Evolutionary conservation across 2,888 invertebrate species (phyloP).

Genomic region (Hoplodrina ambigua): DNA sequence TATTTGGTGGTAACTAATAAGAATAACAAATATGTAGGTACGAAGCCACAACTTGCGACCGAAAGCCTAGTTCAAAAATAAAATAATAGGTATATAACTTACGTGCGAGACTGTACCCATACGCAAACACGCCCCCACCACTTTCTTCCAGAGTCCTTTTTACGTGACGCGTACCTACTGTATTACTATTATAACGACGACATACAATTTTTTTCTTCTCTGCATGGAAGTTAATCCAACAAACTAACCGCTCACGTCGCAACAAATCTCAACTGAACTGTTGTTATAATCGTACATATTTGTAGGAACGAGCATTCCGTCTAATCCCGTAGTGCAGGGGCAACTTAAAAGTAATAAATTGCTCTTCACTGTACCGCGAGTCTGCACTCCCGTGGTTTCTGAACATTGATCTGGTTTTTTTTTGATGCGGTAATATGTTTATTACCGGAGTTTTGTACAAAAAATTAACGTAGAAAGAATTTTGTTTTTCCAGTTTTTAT

Average conservation of each 20-base stretch:
- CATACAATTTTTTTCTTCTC: not conserved
- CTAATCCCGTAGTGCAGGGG: slow-evolving; percentile 67
- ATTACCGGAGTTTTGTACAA: not conserved
- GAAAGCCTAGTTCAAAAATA: too few species aligned
- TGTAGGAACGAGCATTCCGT: slow-evolving; percentile 58
- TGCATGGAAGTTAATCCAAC: slow-evolving; percentile 24
- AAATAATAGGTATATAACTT: too few species aligned
- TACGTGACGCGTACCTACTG: too few species aligned
- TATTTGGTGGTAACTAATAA: too few species aligned
- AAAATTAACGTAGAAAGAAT: too few species aligned
- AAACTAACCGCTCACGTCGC: slow-evolving; percentile 31
- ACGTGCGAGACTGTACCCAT: too few species aligned
- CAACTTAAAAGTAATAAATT: slow-evolving; percentile 79
- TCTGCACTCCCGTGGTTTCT: slow-evolving; percentile 71
- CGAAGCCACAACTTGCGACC: too few species aligned
- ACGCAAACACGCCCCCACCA: too few species aligned
- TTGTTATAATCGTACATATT: slow-evolving; percentile 56
- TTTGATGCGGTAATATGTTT: slow-evolving; percentile 41
- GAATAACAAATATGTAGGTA: too few species aligned
- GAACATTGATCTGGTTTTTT: slow-evolving; percentile 12
- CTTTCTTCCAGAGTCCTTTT: too few species aligned
- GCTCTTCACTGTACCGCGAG: slow-evolving; percentile 74
- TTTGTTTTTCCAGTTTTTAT: too few species aligned
- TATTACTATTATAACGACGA: too few species aligned
- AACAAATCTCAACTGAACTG: slow-evolving; percentile 38